Evolutionary conservation across 2,888 invertebrate genomes (phyloP).

Genomic region (Hirtodrosophila confusa): DNA sequence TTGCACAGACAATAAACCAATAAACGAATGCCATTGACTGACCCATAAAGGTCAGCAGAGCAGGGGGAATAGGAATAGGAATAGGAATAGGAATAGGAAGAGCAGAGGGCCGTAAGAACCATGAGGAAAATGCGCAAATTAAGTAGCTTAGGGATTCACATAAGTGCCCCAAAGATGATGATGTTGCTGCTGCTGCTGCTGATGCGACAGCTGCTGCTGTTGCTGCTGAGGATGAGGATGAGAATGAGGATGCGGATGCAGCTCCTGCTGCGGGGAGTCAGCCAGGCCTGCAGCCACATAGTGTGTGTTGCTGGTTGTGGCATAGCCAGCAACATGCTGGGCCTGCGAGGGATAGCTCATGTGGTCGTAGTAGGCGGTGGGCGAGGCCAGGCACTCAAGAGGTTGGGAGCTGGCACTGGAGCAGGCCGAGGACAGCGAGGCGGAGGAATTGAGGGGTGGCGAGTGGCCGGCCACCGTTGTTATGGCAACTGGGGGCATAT

Average conservation of each 20-base stretch:
- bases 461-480: conserved; percentile 42
- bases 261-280: conserved; percentile 60
- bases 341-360: conserved; percentile 48
- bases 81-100: neutral
- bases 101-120: conserved; percentile 15
- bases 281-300: conserved; percentile 21
- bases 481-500: conserved; percentile 28
- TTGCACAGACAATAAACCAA: conserved; percentile 71
- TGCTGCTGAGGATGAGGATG: conserved; percentile 16
- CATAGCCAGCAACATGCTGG: conserved; percentile 26
- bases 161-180: conserved; percentile 81
- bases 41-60: conserved; percentile 50
- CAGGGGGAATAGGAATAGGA: neutral
- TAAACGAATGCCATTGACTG: conserved; percentile 58
- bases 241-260: conserved; percentile 46
- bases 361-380: conserved; percentile 64
- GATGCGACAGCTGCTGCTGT: conserved; percentile 65
- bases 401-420: conserved; percentile 72
- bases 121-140: conserved; percentile 61
- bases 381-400: conserved; percentile 55
- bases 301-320: conserved; percentile 15
- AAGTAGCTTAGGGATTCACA: conserved; percentile 80
- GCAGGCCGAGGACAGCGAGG: conserved; percentile 72
- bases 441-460: conserved; percentile 71
- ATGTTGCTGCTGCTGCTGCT: conserved; percentile 57